phyloP scores from a whole-genome alignment of 2,113 vertebrate species.

The Cottus gobio region DNA sequence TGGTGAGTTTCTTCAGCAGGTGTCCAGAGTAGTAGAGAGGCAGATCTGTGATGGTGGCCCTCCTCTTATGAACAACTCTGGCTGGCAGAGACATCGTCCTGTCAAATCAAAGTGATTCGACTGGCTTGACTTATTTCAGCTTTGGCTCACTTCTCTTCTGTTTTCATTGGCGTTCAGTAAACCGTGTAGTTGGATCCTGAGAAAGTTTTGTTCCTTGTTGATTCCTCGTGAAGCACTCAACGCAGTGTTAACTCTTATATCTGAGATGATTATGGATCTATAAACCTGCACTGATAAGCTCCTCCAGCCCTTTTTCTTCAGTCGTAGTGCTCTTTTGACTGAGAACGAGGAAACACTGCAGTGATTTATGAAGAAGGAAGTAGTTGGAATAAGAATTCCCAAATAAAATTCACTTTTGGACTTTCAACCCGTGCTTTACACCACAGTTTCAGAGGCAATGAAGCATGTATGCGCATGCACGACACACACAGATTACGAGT shows the following conservation, averaged over 20 bases:
- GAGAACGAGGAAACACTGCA: constrained; percentile 62
- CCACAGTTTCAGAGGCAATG: not conserved
- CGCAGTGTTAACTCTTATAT: not conserved
- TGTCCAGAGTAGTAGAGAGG: constrained; percentile 75
- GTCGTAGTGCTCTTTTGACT: not conserved
- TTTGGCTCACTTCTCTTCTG: not conserved
- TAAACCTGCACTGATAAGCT: constrained; percentile 19
- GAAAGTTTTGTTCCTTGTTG: not conserved
- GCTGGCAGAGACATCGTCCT: constrained; percentile 44
- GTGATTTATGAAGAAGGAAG: constrained; percentile 64
- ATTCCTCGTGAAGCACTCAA: constrained; percentile 7
- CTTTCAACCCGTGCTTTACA: constrained; percentile 61
- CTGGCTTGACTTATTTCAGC: not conserved
- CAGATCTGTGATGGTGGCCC: constrained; percentile 68
- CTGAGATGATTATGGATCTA: not conserved
- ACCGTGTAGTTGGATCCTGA: not conserved
- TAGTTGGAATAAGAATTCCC: not conserved
- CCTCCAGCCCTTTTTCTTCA: not conserved
- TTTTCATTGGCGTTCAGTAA: not conserved
- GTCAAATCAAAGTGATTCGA: not conserved
- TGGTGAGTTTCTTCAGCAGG: constrained; percentile 65
- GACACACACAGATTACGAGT: not conserved
- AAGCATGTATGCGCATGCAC: not conserved
- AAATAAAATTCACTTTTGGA: constrained; percentile 15
- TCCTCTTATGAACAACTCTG: constrained; percentile 61